These are phyloP conservation scores for Clitarchus hookeri DNA, from an alignment of 2,888 invertebrate genomes.

Conservation along the genomic window DNA sequence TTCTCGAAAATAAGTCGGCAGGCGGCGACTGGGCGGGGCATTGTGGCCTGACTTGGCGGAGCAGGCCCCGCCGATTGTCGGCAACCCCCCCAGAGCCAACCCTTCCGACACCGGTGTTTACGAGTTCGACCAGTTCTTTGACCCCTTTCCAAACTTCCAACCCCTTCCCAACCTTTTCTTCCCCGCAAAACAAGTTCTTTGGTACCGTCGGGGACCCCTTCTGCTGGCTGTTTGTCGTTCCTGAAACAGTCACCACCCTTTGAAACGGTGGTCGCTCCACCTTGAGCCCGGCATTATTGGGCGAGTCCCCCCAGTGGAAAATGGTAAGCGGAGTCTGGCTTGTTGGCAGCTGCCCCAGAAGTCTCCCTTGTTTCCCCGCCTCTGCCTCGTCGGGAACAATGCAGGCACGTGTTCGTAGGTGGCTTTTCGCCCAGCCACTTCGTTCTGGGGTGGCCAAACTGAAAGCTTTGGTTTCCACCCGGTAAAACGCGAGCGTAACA, in stretches of 20 bases:
- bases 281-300: not conserved
- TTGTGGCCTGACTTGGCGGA: not conserved
- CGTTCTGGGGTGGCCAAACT: too few relatives aligned
- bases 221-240: not conserved
- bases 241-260: not conserved
- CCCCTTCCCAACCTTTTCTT: not conserved
- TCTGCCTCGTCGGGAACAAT: too few relatives aligned
- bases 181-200: slow-evolving; percentile 14
- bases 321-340: not conserved
- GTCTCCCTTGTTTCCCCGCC: too few relatives aligned
- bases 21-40: not conserved
- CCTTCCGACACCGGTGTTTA: not conserved
- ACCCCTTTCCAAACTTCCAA: not conserved
- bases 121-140: not conserved
- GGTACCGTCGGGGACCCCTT: too few relatives aligned
- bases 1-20: not conserved
- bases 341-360: too few relatives aligned
- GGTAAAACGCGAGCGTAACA: too few relatives aligned
- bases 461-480: too few relatives aligned
- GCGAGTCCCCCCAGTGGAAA: too few relatives aligned
- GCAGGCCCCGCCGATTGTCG: too few relatives aligned
- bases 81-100: not conserved
- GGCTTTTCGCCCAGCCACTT: too few relatives aligned
- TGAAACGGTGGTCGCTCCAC: not conserved
- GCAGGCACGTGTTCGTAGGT: too few relatives aligned